These are phyloP conservation scores for Nothobranchius kuhntae DNA, from an alignment of 2,113 vertebrate species.

Conservation along the genomic window DNA sequence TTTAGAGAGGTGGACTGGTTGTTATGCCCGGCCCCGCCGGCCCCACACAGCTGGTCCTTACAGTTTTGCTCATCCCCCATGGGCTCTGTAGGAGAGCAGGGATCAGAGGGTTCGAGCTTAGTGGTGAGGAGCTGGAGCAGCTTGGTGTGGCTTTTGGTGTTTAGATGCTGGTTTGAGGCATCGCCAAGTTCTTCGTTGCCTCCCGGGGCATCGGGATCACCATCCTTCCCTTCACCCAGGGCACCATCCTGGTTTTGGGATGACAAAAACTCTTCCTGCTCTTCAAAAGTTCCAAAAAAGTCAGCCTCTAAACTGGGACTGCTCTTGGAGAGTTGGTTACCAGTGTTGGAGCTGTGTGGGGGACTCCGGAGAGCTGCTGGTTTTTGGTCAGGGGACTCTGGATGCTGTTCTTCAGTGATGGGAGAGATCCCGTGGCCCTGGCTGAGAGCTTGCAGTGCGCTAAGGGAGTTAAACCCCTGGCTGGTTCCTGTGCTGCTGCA, in stretches of 20 bases:
- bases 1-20: constrained; percentile 87
- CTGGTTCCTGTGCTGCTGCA: constrained; percentile 68
- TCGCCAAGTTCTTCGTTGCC: constrained; percentile 66
- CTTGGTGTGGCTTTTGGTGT: constrained; percentile 93
- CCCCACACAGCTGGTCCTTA: constrained; percentile 81
- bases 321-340: constrained; percentile 43
- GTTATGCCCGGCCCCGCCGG: constrained; percentile 61
- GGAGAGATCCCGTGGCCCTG: constrained; percentile 88
- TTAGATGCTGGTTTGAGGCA: constrained; percentile 82
- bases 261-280: constrained; percentile 76
- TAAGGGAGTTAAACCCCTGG: constrained; percentile 86
- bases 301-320: constrained; percentile 41
- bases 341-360: constrained; percentile 23
- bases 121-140: constrained; percentile 95
- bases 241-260: constrained; percentile 80
- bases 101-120: constrained; percentile 90
- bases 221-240: constrained; percentile 79
- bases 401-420: constrained; percentile 73
- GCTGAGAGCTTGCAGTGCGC: constrained; percentile 91
- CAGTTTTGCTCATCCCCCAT: constrained; percentile 79
- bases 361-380: constrained; percentile 64
- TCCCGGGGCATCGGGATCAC: constrained; percentile 16
- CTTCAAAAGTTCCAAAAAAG: constrained; percentile 49
- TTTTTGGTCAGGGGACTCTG: constrained; percentile 88
- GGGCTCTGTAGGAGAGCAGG: constrained; percentile 78